A percentile compares a stretch with the other conserved stretches of the same genome.
Conservation (phyloP, 2,113 vertebrate species). For the Polypterus bichir region DNA sequence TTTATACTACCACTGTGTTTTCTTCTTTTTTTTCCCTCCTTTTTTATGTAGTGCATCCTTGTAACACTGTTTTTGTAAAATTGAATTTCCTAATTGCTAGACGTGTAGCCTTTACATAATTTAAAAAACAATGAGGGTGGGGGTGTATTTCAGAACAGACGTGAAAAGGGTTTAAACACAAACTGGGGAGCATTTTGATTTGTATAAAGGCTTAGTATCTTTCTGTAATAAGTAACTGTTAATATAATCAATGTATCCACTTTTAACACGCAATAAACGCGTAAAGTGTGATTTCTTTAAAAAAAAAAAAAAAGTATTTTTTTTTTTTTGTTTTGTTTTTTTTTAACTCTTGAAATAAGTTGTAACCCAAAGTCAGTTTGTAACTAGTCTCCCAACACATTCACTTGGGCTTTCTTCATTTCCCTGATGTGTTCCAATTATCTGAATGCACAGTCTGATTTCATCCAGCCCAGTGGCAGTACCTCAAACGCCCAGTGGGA, state of each 20-base stretch:
- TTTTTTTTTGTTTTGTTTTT: too few species aligned
- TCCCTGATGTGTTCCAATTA: too few species aligned
- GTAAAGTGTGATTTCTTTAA: too few species aligned
- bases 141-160: constrained; percentile 28
- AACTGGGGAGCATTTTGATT: constrained; percentile 21
- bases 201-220: neutral
- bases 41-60: neutral
- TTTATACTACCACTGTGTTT: neutral
- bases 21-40: neutral
- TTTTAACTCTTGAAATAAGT: too few species aligned
- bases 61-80: neutral
- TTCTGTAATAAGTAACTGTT: neutral
- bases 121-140: neutral
- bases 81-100: neutral
- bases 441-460: too few species aligned
- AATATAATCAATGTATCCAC: neutral
- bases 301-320: too few species aligned
- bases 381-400: too few species aligned
- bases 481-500: too few species aligned
- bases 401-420: too few species aligned
- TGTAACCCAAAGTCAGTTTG: too few species aligned
- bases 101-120: neutral
- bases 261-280: neutral
- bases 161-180: constrained; percentile 28
- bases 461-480: too few species aligned